A percentile compares a stretch with the other conserved stretches of the same genome.
Evolutionary conservation across 1,140 invertebrate genomes (phyloP).

Genomic region (Drosophila nikananu): DNA sequence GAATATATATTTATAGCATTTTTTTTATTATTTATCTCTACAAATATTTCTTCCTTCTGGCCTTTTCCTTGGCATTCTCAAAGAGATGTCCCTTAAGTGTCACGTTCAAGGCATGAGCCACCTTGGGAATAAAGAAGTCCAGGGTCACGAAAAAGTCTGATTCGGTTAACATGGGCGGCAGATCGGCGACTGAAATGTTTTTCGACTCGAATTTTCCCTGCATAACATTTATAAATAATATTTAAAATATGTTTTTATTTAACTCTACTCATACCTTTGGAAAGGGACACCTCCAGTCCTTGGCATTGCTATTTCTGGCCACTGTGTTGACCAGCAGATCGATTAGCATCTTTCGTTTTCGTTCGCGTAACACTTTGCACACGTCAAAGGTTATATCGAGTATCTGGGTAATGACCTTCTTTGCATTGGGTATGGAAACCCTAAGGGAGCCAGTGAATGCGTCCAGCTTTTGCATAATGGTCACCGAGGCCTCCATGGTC

Average conservation of each 20-base stretch:
- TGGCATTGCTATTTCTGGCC: conserved; percentile 15
- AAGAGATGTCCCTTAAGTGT: conserved; percentile 40
- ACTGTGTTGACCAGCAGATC: conserved; percentile 48
- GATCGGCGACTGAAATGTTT: conserved; percentile 48
- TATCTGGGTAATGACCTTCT: conserved; percentile 50
- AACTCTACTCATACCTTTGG: conserved; percentile 17
- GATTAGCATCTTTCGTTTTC: conserved; percentile 44
- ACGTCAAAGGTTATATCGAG: conserved; percentile 60
- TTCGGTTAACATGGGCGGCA: conserved; percentile 58
- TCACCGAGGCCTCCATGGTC: conserved; percentile 26
- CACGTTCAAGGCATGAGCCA: conserved; percentile 36
- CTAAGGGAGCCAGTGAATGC: conserved; percentile 18
- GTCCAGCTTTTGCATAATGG: conserved; percentile 20
- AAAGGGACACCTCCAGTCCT: conserved; percentile 44
- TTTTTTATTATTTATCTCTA: not conserved
- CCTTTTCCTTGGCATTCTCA: conserved; percentile 48
- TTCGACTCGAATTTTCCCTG: conserved; percentile 37
- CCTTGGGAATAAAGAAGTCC: conserved; percentile 52
- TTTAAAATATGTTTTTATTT: not conserved
- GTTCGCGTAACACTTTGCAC: conserved; percentile 56
- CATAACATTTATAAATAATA: not conserved
- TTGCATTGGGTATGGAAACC: conserved; percentile 59
- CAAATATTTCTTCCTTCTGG: conserved; percentile 45
- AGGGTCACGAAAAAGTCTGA: conserved; percentile 42
- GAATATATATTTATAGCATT: not conserved